Evolutionary conservation across 2,797 vertebrate species (phyloP), one percentile per base, ranked within the genome.

Genomic region (Cossypha caffra): DNA sequence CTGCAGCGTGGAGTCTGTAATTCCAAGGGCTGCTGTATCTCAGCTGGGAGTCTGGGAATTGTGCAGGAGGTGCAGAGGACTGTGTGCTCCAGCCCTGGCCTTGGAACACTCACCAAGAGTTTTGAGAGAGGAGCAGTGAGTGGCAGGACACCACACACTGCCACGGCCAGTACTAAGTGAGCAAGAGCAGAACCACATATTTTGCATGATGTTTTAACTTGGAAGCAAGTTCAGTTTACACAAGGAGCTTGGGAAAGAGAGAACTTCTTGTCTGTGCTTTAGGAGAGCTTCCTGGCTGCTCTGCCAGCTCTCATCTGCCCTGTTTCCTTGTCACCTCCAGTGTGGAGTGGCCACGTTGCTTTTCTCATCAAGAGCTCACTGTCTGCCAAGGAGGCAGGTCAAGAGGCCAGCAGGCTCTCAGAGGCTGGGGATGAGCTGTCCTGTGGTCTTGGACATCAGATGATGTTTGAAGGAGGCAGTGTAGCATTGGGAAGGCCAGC

Each of bases 381-480:
- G 64, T 12, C 33, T 51, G 10, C 29, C 18, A 52, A 18, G 29
- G 66, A 57, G 40, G 26, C 33, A 64, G 19, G 29, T 45, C 14
- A 14, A 57, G n/a, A 33, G 45, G 29, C 58, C 64, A 74, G 35
- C 20, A 54, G 55, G 31, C 26, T 79, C n/a, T 8, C 23, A 12
- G 47, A 33, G 43, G 5, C 21, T 64, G 55, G 26, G 23, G 29
- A 7, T 62, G n/a, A 69, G 52, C 57, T 54, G 2, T 58, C 38
- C 38, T 54, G 26, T 55, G 54, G 25, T 54, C 47, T 64, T 38
- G 58, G 47, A 19, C 7, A 1, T 21, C 7, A 51, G 59, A 35
- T 54, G 62, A 3, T 35, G 23, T 15, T 21, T 66, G 37, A 55
- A 29, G 0, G 2, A 59, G 63, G 19, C 20, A 9, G 1, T 1